A percentile compares a stretch with the other conserved stretches of the same genome.
These are phyloP conservation scores for Psammodynastes pulverulentus DNA, from an alignment of 2,113 vertebrate species.

Conservation along the genomic window DNA sequence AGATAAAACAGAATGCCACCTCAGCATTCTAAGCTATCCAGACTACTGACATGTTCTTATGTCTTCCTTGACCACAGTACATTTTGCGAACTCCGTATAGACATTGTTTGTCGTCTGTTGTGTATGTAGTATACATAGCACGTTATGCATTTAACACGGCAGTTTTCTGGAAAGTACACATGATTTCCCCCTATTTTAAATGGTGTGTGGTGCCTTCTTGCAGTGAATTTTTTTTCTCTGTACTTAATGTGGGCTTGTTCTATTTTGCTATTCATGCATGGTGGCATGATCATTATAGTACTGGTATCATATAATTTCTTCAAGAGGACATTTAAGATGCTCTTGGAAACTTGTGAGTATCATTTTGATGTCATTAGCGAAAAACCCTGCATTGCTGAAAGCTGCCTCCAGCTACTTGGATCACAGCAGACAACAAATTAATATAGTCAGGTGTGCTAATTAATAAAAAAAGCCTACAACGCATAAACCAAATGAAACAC, in stretches of 20 bases:
- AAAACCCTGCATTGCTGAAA: slow-evolving; percentile 33
- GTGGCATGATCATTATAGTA: slow-evolving; percentile 4
- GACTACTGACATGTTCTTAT: background rate
- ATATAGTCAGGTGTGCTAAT: slow-evolving; percentile 19
- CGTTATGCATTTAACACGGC: background rate
- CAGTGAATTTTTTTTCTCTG: background rate
- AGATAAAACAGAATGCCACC: background rate
- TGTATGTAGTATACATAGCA: background rate
- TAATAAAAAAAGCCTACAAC: slow-evolving; percentile 29
- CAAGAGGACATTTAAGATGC: slow-evolving; percentile 12
- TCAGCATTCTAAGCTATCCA: background rate
- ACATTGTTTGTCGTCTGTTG: background rate
- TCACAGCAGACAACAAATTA: slow-evolving; percentile 27
- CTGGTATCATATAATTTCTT: slow-evolving; percentile 23
- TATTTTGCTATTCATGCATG: slow-evolving; percentile 22
- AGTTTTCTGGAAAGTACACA: background rate
- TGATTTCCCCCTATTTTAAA: background rate
- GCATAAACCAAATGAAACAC: slow-evolving; percentile 37
- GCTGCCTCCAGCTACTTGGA: slow-evolving; percentile 18
- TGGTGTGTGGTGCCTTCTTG: background rate
- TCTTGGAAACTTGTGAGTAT: slow-evolving; percentile 19
- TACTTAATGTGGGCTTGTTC: background rate
- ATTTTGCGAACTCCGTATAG: background rate
- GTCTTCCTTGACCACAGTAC: background rate
- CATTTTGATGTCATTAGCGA: slow-evolving; percentile 23